phyloP scores from a whole-genome alignment of 1,140 invertebrate species.

The Drosophila miranda region DNA sequence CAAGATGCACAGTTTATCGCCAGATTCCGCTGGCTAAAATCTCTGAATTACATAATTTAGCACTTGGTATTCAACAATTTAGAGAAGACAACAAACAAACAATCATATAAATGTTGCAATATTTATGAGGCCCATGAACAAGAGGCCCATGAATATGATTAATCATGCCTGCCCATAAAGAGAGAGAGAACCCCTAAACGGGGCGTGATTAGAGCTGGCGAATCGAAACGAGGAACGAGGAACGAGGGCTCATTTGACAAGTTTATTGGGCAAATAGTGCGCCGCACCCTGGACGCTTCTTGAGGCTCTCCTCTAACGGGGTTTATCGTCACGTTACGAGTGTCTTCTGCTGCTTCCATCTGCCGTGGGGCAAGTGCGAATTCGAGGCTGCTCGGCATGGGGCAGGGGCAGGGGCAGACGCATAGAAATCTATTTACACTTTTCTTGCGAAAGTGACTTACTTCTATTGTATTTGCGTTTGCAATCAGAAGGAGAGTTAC shows the following conservation, averaged over 20 bases:
- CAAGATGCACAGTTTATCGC: too few relatives aligned
- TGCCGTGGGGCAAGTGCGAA: conserved; percentile 50
- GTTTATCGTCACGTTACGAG: conserved; percentile 18
- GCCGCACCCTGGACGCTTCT: conserved; percentile 24
- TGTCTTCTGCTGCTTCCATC: background rate
- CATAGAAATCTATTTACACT: conserved; percentile 74
- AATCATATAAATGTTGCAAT: conserved; percentile 34
- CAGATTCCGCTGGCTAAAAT: background rate
- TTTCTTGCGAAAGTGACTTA: conserved; percentile 68
- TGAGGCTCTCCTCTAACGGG: conserved; percentile 15
- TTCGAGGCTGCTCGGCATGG: conserved; percentile 12
- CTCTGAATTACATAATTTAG: conserved; percentile 24
- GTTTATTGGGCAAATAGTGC: conserved; percentile 59
- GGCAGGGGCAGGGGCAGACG: background rate
- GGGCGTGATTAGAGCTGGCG: conserved; percentile 26
- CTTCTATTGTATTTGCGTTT: conserved; percentile 59
- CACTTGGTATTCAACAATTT: conserved; percentile 23
- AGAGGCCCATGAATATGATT: conserved; percentile 37
- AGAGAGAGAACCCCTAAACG: conserved; percentile 10
- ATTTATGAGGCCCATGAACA: conserved; percentile 48
- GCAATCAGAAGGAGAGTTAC: conserved; percentile 61
- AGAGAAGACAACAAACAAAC: conserved; percentile 17
- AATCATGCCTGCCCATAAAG: conserved; percentile 15
- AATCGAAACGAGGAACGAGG: conserved; percentile 45
- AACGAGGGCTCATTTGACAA: conserved; percentile 39